Percentiles rank a stretch among this genome's conserved stretches.
phyloP scores from a whole-genome alignment of 1,140 invertebrate genomes.

The Sitobion miscanthi region DNA sequence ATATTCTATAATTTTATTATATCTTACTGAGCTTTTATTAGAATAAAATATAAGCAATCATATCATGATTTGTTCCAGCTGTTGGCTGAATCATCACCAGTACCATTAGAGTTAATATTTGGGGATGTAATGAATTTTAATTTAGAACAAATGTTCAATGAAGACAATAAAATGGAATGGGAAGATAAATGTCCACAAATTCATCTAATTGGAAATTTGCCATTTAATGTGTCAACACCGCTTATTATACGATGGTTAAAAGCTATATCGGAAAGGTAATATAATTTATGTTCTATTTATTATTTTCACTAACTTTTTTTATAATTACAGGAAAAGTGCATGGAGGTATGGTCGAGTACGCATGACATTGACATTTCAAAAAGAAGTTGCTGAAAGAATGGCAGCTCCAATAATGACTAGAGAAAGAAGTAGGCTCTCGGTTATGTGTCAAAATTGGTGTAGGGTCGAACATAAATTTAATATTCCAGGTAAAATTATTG shows the following conservation, averaged over 20 bases:
- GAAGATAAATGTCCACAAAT: constrained; percentile 72
- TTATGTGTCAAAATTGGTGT: constrained; percentile 95
- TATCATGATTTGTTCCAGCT: constrained; percentile 64
- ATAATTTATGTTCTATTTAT: not conserved
- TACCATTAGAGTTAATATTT: constrained; percentile 77
- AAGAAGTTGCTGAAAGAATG: constrained; percentile 92
- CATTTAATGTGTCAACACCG: constrained; percentile 94
- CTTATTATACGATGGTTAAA: constrained; percentile 89
- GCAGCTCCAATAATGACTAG: constrained; percentile 70
- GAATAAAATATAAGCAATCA: not conserved
- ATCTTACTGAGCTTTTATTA: not conserved
- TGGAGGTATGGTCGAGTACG: constrained; percentile 85
- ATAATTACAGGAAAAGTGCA: constrained; percentile 67
- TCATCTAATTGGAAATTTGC: constrained; percentile 95
- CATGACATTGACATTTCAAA: constrained; percentile 96
- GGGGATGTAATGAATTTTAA: constrained; percentile 87
- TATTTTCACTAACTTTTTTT: constrained; percentile 23
- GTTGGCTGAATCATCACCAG: constrained; percentile 72
- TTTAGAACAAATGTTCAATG: constrained; percentile 75
- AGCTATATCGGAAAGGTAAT: constrained; percentile 74
- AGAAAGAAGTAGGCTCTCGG: constrained; percentile 85
- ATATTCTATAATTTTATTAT: not conserved
- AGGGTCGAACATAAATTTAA: constrained; percentile 82
- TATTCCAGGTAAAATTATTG: constrained; percentile 74
- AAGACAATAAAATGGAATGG: constrained; percentile 69